Evolutionary conservation across 2,888 invertebrate species (phyloP), one percentile per base, ranked within the genome.

Genomic region (Dolichomitus sp.): DNA sequence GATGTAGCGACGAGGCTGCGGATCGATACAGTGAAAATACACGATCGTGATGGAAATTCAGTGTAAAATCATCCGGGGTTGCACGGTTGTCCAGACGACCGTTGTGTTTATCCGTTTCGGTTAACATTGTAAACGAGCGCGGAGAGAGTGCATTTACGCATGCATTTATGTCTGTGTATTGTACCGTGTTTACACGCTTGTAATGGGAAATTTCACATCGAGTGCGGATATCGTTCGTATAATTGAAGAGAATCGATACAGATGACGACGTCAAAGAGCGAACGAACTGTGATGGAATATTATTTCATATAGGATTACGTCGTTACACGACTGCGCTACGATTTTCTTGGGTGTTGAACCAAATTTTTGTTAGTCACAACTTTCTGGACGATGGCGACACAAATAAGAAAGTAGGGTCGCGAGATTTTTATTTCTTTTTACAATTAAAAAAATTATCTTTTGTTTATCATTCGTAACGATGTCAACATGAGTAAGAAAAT

Each of bases 131-230:
- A 57, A 23, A n/a, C 45, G 14, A 14, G 57, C 42, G 7, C 40
- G 14, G 19, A 37, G 33, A 57, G 57, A 40, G 27, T 57, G 42
- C n/a, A 42, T 68, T 66, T 76, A 45, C 48, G 40, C 76, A 57
- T 68, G 66, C 19, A 66, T 45, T 48, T 66, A 48, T 66, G 66
- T 45, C 48, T 42, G 48, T 48, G 66, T 66, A 48, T 37, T 37
- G 61, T 61, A 61, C 42, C 52, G 40, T 73, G 73, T 73, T 73
- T 73, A 63, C 63, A 63, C 73, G 73, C 61, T 14, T 73, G 33
- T 73, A 63, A 73, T 73, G 45, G 57, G 45, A 70, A 70, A 70
- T 59, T 70, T 37, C 48, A 23, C 37, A 52, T 40, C 40, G 50
- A 66, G 45, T 23, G n/a, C 30, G 63, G 50, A 40, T 52, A 40